A percentile compares a stretch with the other conserved stretches of the same genome.
phyloP scores from a whole-genome alignment of 2,888 invertebrate species.

The Drosophila tripunctata region DNA sequence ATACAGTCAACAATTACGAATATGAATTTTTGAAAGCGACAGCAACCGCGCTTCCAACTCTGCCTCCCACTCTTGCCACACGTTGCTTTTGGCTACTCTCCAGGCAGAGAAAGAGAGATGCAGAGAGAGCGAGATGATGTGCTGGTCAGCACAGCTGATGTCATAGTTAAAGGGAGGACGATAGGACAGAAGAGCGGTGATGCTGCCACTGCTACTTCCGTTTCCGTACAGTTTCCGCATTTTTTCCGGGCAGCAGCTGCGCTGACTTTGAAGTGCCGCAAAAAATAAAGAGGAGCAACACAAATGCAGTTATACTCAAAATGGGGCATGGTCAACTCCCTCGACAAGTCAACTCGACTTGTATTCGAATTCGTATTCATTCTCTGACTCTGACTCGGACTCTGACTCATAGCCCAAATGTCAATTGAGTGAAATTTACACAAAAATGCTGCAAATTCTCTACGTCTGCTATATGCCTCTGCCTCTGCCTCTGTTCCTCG shows the following conservation, averaged over 20 bases:
- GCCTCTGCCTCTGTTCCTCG: background rate
- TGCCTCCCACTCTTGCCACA: constrained; percentile 12
- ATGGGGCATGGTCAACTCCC: constrained; percentile 6
- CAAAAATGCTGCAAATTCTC: constrained; percentile 50
- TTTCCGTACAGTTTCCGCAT: constrained; percentile 77
- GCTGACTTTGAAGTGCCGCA: constrained; percentile 76
- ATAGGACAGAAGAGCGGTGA: constrained; percentile 35
- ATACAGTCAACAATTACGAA: constrained; percentile 80
- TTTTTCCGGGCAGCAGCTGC: constrained; percentile 74
- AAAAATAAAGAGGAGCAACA: constrained; percentile 37
- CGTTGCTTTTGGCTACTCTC: constrained; percentile 16
- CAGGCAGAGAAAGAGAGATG: background rate
- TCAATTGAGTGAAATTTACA: constrained; percentile 78
- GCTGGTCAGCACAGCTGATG: constrained; percentile 71
- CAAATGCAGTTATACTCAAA: constrained; percentile 15
- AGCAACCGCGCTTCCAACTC: constrained; percentile 53
- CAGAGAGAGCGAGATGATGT: background rate
- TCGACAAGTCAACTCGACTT: constrained; percentile 5
- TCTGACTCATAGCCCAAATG: constrained; percentile 56
- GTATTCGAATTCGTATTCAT: constrained; percentile 5
- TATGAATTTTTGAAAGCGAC: constrained; percentile 79
- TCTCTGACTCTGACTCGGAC: constrained; percentile 2
- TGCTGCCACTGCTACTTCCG: constrained; percentile 79
- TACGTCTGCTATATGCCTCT: background rate
- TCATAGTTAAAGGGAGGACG: constrained; percentile 38